Percentiles rank a stretch among this genome's conserved stretches.
Evolutionary conservation across 2,888 invertebrate genomes (phyloP).

Genomic region (Nemotelus pantherinus): DNA sequence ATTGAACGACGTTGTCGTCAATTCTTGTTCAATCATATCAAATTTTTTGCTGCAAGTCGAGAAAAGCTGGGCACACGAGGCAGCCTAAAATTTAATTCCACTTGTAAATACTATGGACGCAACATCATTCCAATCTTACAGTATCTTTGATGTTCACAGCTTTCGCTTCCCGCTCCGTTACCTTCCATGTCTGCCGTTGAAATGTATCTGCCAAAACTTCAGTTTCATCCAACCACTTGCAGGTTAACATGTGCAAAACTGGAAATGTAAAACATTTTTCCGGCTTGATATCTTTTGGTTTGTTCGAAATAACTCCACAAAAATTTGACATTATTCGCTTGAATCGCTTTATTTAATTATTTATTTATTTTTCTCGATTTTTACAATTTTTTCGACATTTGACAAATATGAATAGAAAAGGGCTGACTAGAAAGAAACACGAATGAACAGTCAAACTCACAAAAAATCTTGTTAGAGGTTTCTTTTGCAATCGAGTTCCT

Average conservation of each 20-base stretch:
- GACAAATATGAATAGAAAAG: conserved; percentile 18
- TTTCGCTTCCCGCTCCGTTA: conserved; percentile 3
- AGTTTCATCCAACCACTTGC: conserved; percentile 5
- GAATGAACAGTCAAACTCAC: not conserved
- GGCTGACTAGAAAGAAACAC: conserved; percentile 14
- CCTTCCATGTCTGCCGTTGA: conserved; percentile 6
- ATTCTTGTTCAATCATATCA: conserved; percentile 8
- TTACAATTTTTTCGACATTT: conserved; percentile 12
- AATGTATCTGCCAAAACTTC: conserved; percentile 11
- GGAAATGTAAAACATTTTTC: conserved; percentile 2
- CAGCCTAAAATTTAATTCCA: not conserved
- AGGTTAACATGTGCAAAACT: conserved; percentile 4
- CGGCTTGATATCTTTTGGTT: not conserved
- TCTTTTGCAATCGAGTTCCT: not conserved
- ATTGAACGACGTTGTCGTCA: not conserved
- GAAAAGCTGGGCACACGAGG: not conserved
- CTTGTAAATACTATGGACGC: not conserved
- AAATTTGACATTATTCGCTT: conserved; percentile 33
- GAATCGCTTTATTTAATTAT: not conserved
- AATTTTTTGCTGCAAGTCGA: not conserved
- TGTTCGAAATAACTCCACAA: conserved; percentile 27
- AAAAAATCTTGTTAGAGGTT: not conserved
- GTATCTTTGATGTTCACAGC: not conserved
- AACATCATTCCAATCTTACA: conserved; percentile 8
- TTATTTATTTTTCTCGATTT: conserved; percentile 22